phyloP scores from a whole-genome alignment of 2,113 vertebrate genomes.

The Fulica atra region DNA sequence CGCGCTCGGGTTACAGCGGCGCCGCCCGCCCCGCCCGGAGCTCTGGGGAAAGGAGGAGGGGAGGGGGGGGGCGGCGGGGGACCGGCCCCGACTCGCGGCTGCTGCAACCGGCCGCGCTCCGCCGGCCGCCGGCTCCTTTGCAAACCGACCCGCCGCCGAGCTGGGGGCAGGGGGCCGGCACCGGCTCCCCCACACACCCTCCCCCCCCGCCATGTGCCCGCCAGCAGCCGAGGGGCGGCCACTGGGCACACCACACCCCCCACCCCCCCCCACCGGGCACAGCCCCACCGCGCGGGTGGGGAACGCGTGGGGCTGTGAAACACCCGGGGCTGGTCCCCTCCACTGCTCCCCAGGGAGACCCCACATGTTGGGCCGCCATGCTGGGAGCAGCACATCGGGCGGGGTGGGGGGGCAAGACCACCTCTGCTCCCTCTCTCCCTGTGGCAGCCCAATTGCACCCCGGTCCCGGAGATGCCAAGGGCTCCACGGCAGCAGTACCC shows the following conservation, averaged over 20 bases:
- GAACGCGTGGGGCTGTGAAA: background rate
- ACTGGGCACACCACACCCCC: background rate
- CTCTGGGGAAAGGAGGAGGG: background rate
- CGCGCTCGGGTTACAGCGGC: conserved; percentile 57
- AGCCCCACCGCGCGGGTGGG: background rate
- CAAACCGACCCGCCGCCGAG: background rate
- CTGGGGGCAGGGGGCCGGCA: no score
- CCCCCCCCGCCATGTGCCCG: no score
- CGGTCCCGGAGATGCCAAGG: background rate
- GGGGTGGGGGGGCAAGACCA: background rate
- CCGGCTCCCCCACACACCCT: no score
- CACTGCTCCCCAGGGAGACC: background rate
- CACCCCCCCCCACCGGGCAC: no score
- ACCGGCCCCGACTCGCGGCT: background rate
- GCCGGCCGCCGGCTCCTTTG: background rate
- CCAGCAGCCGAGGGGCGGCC: no score
- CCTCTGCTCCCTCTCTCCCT: accelerated
- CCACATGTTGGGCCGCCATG: background rate
- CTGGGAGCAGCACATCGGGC: background rate
- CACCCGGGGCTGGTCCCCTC: background rate
- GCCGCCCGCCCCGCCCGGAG: conserved; percentile 12
- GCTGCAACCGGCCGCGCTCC: background rate
- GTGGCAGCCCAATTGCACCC: background rate
- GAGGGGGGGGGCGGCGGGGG: background rate
- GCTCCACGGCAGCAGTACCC: background rate